These are phyloP conservation scores for Aleiodes testaceus DNA, from an alignment of 2,888 invertebrate genomes.

Conservation along the genomic window DNA sequence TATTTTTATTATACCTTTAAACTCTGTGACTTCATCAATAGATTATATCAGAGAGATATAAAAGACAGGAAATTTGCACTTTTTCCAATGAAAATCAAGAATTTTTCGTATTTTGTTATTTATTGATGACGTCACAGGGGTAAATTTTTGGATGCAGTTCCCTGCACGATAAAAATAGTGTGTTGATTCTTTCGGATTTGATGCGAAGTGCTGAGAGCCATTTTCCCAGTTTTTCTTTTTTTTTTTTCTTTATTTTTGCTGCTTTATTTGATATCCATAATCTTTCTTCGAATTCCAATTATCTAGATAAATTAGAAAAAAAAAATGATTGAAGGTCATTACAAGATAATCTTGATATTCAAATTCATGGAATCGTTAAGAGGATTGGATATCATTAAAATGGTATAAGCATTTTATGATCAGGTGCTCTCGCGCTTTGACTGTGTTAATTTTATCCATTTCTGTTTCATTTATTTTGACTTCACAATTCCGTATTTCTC, in stretches of 20 bases:
- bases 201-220: neutral
- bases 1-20: neutral
- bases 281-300: no score
- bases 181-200: constrained; percentile 17
- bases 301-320: no score
- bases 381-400: neutral
- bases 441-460: neutral
- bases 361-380: neutral
- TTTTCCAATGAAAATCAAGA: neutral
- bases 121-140: constrained; percentile 19
- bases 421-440: constrained; percentile 10
- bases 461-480: neutral
- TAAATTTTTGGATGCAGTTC: constrained; percentile 33
- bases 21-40: constrained; percentile 15
- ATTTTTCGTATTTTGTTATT: neutral
- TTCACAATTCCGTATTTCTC: neutral
- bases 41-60: neutral
- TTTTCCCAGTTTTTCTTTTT: neutral
- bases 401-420: neutral
- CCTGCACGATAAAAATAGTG: constrained; percentile 42
- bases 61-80: no score
- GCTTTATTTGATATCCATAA: no score
- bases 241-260: neutral
- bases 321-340: no score
- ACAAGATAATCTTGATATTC: no score